phyloP scores from a whole-genome alignment of 2,113 vertebrate species.

The Chunga burmeisteri region DNA sequence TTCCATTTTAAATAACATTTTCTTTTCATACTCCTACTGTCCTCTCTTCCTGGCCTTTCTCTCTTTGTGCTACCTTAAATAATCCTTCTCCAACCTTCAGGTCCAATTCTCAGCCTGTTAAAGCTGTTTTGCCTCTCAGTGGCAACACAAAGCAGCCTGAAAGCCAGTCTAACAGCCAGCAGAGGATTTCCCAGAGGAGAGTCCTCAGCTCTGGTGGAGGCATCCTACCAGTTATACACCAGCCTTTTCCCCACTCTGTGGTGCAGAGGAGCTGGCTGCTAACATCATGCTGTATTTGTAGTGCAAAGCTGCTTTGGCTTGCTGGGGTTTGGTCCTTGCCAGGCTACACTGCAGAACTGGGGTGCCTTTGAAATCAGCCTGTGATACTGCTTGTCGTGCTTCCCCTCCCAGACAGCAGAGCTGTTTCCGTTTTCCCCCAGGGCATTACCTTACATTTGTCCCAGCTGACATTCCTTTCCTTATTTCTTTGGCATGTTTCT shows the following conservation, averaged over 20 bases:
- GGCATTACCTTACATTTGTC: constrained; percentile 27
- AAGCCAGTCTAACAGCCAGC: not conserved
- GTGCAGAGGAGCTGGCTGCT: not conserved
- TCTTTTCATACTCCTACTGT: not conserved
- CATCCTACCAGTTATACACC: not conserved
- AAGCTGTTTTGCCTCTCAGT: not conserved
- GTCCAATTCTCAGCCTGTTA: not conserved
- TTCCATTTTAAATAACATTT: not conserved
- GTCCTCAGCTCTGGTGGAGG: not conserved
- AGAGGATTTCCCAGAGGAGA: not conserved
- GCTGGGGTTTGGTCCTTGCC: not conserved
- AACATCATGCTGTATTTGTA: not conserved
- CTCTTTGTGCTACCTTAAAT: not conserved
- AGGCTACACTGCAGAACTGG: not conserved
- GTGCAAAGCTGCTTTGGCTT: not conserved
- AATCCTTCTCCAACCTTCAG: not conserved
- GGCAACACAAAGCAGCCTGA: not conserved
- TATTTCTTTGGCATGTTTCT: constrained; percentile 39
- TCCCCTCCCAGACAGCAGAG: not conserved
- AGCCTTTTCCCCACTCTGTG: not conserved
- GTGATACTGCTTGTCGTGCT: not conserved
- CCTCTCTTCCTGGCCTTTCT: not conserved
- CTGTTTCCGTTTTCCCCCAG: not conserved
- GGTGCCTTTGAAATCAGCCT: not conserved
- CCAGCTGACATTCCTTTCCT: constrained; percentile 23